Percentiles rank a stretch among this genome's conserved stretches.
These are phyloP conservation scores for Pyrrhia umbra DNA, from an alignment of 2,888 invertebrate genomes.

Conservation along the genomic window DNA sequence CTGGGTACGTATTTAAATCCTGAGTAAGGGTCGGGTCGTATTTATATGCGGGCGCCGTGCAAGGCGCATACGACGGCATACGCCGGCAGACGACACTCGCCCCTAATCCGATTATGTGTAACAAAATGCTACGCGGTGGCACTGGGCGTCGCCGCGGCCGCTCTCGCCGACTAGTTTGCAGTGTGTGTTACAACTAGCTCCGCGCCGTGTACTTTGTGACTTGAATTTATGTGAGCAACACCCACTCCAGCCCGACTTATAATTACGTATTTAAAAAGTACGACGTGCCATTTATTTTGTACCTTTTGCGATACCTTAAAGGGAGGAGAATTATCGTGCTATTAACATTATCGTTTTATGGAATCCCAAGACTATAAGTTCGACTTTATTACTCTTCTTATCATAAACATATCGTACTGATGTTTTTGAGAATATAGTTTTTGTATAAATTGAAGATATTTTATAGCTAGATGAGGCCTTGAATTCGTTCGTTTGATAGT, in stretches of 20 bases:
- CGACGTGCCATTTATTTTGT: conserved; percentile 30
- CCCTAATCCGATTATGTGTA: conserved; percentile 87
- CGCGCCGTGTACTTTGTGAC: conserved; percentile 60
- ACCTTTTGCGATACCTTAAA: conserved; percentile 7
- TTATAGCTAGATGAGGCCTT: no score
- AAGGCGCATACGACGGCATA: conserved; percentile 78
- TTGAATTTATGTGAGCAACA: conserved; percentile 64
- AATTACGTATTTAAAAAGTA: conserved; percentile 55
- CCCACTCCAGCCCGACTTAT: conserved; percentile 63
- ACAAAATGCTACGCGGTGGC: conserved; percentile 85
- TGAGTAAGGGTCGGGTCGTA: conserved; percentile 73
- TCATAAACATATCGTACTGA: background rate
- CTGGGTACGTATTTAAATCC: conserved; percentile 70
- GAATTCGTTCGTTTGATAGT: no score
- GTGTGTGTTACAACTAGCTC: conserved; percentile 68
- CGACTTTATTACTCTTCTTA: background rate
- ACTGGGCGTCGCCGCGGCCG: conserved; percentile 62
- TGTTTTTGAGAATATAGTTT: no score
- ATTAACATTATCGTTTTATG: conserved; percentile 11
- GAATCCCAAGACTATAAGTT: background rate
- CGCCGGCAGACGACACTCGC: conserved; percentile 79
- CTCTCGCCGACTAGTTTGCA: conserved; percentile 68
- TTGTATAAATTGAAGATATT: no score
- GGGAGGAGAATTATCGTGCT: background rate
- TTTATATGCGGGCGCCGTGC: conserved; percentile 80